phyloP scores from a whole-genome alignment of 64 coral and sea anemone genomes.

The Montipora capricornis region DNA sequence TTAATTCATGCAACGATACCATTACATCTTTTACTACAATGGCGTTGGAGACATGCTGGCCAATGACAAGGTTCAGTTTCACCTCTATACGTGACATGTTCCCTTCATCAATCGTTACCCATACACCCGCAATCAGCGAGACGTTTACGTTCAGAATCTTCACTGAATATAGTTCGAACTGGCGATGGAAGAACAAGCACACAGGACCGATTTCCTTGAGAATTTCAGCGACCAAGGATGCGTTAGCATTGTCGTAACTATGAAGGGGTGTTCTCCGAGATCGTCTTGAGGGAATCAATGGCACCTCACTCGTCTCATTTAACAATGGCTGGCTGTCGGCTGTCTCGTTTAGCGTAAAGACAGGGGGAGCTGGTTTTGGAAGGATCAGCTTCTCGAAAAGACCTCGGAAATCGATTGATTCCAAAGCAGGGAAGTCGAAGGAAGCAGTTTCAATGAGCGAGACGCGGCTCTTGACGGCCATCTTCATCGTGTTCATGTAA shows the following conservation, averaged over 20 bases:
- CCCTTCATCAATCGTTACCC: not conserved
- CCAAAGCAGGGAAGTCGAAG: not conserved
- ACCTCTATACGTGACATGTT: not conserved
- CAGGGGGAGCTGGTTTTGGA: constrained; percentile 21
- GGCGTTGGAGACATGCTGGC: not conserved
- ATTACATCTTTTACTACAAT: not conserved
- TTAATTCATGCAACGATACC: not conserved
- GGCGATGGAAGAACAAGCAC: not conserved
- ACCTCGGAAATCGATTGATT: not conserved
- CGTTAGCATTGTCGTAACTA: not conserved
- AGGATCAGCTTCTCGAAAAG: constrained; percentile 29
- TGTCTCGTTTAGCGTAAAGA: not conserved
- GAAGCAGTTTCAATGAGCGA: constrained; percentile 21
- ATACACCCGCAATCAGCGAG: not conserved
- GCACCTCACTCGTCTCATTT: not conserved
- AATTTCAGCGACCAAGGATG: not conserved
- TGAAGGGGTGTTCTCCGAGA: not conserved
- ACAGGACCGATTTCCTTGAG: not conserved
- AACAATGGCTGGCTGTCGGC: not conserved
- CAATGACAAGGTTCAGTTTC: not conserved
- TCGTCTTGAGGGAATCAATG: not conserved
- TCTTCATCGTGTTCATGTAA: constrained; percentile 23
- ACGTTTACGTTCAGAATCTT: not conserved
- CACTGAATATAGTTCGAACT: not conserved
- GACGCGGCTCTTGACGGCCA: constrained; percentile 25